phyloP scores from a whole-genome alignment of 2,797 vertebrate genomes.

The Anguilla megastoma region DNA sequence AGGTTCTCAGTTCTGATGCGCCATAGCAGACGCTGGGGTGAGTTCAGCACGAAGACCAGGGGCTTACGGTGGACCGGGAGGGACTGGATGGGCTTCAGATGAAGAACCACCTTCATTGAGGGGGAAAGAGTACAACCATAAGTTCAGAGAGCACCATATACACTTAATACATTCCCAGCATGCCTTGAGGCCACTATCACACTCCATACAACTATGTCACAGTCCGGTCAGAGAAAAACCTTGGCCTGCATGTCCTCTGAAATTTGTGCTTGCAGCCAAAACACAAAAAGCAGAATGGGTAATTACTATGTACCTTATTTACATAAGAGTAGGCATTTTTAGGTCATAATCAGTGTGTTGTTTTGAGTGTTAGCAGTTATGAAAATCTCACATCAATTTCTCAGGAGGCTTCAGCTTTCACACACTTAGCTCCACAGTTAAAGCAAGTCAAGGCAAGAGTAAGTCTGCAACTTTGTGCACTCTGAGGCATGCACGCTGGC shows the following conservation, averaged over 20 bases:
- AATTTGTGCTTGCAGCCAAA: not conserved
- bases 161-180: not conserved
- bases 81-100: conserved; percentile 91
- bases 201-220: not conserved
- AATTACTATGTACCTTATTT: not conserved
- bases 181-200: not conserved
- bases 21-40: conserved; percentile 85
- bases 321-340: conserved; percentile 25
- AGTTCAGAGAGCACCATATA: not conserved
- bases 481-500: conserved; percentile 52
- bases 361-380: conserved; percentile 59
- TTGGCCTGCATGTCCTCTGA: not conserved
- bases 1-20: conserved; percentile 87
- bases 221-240: not conserved
- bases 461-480: not conserved
- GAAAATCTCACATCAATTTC: conserved; percentile 63
- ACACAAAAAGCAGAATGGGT: not conserved
- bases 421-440: conserved; percentile 57
- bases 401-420: conserved; percentile 64
- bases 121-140: conserved; percentile 37
- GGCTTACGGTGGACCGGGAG: conserved; percentile 86
- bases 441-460: not conserved
- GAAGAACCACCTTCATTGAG: conserved; percentile 78
- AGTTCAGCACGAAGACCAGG: conserved; percentile 90
- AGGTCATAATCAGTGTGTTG: conserved; percentile 55